Conservation (phyloP, 2,797 vertebrate genomes). For the Anolis apletophallus region DNA sequence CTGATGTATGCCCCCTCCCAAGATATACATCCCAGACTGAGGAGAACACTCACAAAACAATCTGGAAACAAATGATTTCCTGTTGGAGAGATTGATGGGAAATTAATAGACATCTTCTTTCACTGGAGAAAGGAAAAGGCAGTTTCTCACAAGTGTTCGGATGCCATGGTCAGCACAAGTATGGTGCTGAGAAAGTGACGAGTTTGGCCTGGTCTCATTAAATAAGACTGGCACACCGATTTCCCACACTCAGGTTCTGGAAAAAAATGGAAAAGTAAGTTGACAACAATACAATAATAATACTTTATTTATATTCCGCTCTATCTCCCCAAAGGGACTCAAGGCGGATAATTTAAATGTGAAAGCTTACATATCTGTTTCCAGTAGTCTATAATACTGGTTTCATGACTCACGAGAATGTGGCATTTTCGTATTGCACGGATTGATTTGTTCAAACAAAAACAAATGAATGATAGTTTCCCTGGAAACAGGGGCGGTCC, state of each 20-base stretch:
- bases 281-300: too few species aligned
- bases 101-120: slow-evolving; percentile 32
- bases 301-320: too few species aligned
- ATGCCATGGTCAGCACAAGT: not conserved
- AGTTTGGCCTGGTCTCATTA: not conserved
- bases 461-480: too few species aligned
- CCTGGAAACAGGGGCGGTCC: too few species aligned
- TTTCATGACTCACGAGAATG: too few species aligned
- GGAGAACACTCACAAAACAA: slow-evolving; percentile 18
- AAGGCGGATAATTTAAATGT: too few species aligned
- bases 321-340: too few species aligned
- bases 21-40: slow-evolving; percentile 12
- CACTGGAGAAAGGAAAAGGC: not conserved
- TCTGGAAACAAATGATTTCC: slow-evolving; percentile 32
- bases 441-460: too few species aligned
- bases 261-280: not conserved
- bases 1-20: slow-evolving; percentile 18
- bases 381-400: not conserved
- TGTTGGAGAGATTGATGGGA: slow-evolving; percentile 30
- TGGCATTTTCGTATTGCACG: too few species aligned
- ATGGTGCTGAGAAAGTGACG: not conserved
- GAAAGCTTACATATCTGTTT: not conserved
- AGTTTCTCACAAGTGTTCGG: not conserved
- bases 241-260: not conserved
- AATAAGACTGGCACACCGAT: not conserved